Base-by-base conservation (phyloP, 2,797 vertebrate species). In the Lophius americanus region DNA sequence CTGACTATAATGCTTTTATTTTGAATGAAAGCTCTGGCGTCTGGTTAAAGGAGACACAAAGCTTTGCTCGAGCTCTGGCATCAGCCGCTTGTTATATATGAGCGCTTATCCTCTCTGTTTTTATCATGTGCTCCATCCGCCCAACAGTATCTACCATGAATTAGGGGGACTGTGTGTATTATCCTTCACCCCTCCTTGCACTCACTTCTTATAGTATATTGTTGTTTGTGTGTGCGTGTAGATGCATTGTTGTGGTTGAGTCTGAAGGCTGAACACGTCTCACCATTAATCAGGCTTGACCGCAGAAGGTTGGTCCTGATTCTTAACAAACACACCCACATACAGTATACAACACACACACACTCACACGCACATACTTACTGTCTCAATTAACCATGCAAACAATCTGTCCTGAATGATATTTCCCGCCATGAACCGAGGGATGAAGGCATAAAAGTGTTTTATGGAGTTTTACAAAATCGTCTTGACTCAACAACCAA, bases 231-330 rank as follows among this genome's bases (percentile, higher is more conserved):
- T 43, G 57, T 47, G 37, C 61, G 73, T 64, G 73, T 64, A 58
- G 38, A 60, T 75, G 72, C 67, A 23, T 54, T 63, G 42, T 66
- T 74, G 67, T 60, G 53, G 69, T 75, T 63, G 73, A 56, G 74
- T 76, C 69, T 42, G 64, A 66, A 67, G 75, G 80, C 71, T 54
- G 76, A 80, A 60, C 84, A 69, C 91, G 91, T 75, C 74, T 82
- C 71, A 66, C 90, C 90, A 93, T 87, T 92, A 92, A 93, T 89
- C 81, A 90, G 85, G 60, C 67, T 57, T 84, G 83, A 88, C 88
- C 90, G 73, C 88, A 91, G 87, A 90, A 91, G 87, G 75, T 75
- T 71, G 70, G 78, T 74, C 72, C 82, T 85, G 46, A 82, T 73
- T 86, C 70, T 71, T 51, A 88, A 79, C 64, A 60, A 65, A 66